Conservation (phyloP, 2,113 vertebrate genomes). For the Ctenomys sociabilis region DNA sequence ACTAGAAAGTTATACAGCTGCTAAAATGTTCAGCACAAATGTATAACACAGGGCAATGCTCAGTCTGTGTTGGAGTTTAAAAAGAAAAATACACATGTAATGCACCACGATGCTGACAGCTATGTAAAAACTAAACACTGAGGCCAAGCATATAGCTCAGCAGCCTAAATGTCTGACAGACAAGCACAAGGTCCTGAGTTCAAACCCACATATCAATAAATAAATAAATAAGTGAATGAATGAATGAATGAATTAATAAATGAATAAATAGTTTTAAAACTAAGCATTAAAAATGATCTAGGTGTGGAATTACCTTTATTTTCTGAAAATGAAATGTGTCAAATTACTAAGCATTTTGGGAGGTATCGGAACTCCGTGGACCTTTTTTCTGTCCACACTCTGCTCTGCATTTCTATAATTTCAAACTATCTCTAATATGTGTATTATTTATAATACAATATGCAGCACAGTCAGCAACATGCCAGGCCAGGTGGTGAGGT, state of each 20-base stretch:
- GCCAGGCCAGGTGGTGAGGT: background rate
- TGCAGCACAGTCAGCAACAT: background rate
- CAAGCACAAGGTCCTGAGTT: too few species aligned
- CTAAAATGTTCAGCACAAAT: conserved; percentile 12
- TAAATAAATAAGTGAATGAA: too few species aligned
- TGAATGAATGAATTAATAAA: too few species aligned
- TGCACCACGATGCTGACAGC: background rate
- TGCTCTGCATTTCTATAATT: background rate
- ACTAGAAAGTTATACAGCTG: background rate
- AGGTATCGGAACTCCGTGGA: background rate
- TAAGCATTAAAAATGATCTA: background rate
- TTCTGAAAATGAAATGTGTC: background rate
- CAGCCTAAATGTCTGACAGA: too few species aligned
- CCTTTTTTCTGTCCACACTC: background rate
- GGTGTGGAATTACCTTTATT: background rate
- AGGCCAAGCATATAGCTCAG: too few species aligned
- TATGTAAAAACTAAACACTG: background rate
- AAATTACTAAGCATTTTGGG: background rate
- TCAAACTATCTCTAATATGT: background rate
- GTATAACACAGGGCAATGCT: background rate
- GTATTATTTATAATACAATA: background rate
- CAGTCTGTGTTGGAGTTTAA: background rate
- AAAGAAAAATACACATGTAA: background rate
- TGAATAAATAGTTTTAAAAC: too few species aligned
- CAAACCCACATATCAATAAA: too few species aligned